Base-by-base conservation (phyloP, 2,113 vertebrate species). In the Stegastes partitus region DNA sequence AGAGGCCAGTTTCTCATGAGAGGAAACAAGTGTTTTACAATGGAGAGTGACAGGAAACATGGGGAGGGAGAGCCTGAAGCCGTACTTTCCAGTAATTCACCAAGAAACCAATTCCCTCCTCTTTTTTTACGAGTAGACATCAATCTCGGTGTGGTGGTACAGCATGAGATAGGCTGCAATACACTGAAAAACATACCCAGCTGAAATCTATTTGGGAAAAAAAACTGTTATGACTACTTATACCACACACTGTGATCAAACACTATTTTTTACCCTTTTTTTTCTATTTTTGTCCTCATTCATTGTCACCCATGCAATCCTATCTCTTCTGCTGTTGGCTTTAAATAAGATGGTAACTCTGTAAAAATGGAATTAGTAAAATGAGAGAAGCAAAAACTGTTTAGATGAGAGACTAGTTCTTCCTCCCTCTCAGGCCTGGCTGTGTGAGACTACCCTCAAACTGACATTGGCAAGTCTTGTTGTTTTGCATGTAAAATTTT, bases 91-190 rank as follows among this genome's bases (percentile, higher is more conserved):
- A 74, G 39, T 51, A 42, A 82, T 68, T 66, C 72, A 78, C 62
- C 73, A 74, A 61, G 54, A 80, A 89, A 77, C 71, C 75, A 65
- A 84, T 74, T 79, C 57, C 47, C 26, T 63, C n/a, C 37, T 23
- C 59, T 61, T 77, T 58, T 31, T 55, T 54, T 45, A 7, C 16
- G 28, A 65, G 21, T 59, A 19, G 39, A 15, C 53, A 65, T 81
- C 62, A 54, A 16, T 66, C 44, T 68, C 51, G 68, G 25, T 47
- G 67, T 5, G 11, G 25, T 65, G 28, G 28, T 37, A 4, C 42
- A 77, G 37, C 11, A 4, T 5, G 57, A 61, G 31, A 47, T 44
- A 26, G 23, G 64, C 53, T 8, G 6, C 6, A 18, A 42, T n/a
- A 15, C 57, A 22, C 16, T 61, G 56, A 44, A 68, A 74, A 67